phyloP scores from a whole-genome alignment of 2,888 invertebrate species.

The Trichogramma evanescens region DNA sequence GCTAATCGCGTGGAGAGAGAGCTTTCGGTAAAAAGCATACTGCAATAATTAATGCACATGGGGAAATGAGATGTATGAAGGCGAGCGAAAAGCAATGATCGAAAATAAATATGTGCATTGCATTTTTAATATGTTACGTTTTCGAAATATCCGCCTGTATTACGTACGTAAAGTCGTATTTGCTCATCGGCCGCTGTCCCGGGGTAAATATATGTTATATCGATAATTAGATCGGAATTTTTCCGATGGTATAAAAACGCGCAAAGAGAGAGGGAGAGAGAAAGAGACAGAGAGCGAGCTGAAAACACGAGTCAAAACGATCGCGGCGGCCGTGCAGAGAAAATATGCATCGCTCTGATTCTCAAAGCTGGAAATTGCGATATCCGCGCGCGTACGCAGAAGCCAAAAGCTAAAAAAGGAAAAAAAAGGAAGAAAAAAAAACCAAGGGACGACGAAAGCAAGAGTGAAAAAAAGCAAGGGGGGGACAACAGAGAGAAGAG shows the following conservation, averaged over 20 bases:
- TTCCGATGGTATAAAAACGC: background rate
- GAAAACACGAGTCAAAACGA: conserved; percentile 9
- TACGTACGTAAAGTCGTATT: background rate
- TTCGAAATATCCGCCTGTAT: conserved; percentile 3
- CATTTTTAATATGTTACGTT: conserved; percentile 8
- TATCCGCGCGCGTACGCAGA: conserved; percentile 22
- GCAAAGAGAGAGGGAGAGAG: conserved; percentile 2
- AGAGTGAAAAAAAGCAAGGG: background rate
- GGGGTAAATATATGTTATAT: background rate
- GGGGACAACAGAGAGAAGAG: conserved; percentile 14
- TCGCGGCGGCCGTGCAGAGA: conserved; percentile 1
- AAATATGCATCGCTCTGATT: too few species aligned
- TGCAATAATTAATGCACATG: too few species aligned
- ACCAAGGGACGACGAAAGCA: background rate
- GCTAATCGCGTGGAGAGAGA: too few species aligned
- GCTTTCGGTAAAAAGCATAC: too few species aligned
- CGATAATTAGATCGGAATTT: too few species aligned
- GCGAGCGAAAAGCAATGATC: background rate
- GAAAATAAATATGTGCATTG: background rate
- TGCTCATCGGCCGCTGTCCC: background rate
- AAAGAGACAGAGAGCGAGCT: conserved; percentile 2
- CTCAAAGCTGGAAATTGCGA: conserved; percentile 19
- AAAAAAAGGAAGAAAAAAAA: conserved; percentile 6
- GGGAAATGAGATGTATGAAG: too few species aligned
- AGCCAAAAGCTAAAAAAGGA: conserved; percentile 22